A percentile compares a stretch with the other conserved stretches of the same genome.
Evolutionary conservation across 2,888 invertebrate species (phyloP).

Genomic region (Calameuta filiformis): DNA sequence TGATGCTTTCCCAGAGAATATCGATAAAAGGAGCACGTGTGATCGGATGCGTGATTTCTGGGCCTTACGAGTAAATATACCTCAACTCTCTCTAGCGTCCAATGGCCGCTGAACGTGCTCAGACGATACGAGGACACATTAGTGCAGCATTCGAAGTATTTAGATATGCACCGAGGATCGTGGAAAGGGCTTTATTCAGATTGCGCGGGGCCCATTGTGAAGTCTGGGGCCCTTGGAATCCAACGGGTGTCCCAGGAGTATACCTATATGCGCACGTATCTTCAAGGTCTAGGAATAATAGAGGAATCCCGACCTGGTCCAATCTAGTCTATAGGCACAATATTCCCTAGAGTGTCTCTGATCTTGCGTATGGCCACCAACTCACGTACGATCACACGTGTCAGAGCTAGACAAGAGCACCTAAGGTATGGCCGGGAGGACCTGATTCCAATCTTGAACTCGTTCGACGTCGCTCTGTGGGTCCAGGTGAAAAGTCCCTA

Average conservation of each 20-base stretch:
- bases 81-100: neutral
- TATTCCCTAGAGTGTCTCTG: neutral
- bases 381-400: neutral
- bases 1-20: neutral
- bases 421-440: neutral
- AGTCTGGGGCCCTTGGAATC: conserved; percentile 6
- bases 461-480: neutral
- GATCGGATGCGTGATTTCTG: neutral
- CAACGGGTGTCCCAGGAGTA: neutral
- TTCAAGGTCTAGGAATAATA: conserved; percentile 24
- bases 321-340: conserved; percentile 29
- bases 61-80: neutral
- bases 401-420: neutral
- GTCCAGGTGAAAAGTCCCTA: neutral
- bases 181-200: conserved; percentile 23
- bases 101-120: conserved; percentile 38
- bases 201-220: conserved; percentile 24
- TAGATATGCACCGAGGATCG: conserved; percentile 33
- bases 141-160: conserved; percentile 34
- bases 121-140: conserved; percentile 44
- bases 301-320: conserved; percentile 44
- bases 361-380: neutral
- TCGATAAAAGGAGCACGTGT: neutral
- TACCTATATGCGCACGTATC: conserved; percentile 4
- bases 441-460: neutral